These are phyloP conservation scores for Siphlonurus alternatus DNA, from an alignment of 2,888 invertebrate genomes.

Conservation along the genomic window DNA sequence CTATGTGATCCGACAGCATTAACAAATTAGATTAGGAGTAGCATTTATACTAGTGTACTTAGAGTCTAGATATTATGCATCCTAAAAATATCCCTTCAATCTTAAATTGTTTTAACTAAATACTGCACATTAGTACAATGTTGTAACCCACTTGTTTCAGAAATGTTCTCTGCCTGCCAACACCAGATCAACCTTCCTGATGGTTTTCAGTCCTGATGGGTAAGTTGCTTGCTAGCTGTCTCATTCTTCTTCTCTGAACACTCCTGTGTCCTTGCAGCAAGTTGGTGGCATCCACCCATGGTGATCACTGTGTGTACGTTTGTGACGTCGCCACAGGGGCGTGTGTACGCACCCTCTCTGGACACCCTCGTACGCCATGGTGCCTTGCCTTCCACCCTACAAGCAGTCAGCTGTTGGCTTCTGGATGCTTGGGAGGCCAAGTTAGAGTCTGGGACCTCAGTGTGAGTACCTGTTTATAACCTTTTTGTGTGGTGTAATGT, in stretches of 20 bases:
- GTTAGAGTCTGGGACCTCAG: slow-evolving; percentile 76
- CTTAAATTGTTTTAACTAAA: background rate
- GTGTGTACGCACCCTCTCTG: slow-evolving; percentile 55
- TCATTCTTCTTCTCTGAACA: slow-evolving; percentile 5
- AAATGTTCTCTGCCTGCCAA: slow-evolving; percentile 54
- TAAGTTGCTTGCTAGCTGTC: slow-evolving; percentile 26
- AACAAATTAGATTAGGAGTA: too few relatives aligned
- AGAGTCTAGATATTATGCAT: too few relatives aligned
- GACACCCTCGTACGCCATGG: slow-evolving; percentile 83
- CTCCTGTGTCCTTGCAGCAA: slow-evolving; percentile 37
- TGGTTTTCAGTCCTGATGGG: slow-evolving; percentile 81
- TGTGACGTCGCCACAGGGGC: slow-evolving; percentile 63
- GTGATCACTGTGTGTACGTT: slow-evolving; percentile 76
- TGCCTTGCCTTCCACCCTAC: slow-evolving; percentile 78
- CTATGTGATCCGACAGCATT: too few relatives aligned
- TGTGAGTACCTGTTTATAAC: slow-evolving; percentile 28
- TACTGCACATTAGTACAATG: background rate
- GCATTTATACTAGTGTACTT: too few relatives aligned
- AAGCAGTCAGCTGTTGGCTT: slow-evolving; percentile 65
- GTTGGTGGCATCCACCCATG: slow-evolving; percentile 73
- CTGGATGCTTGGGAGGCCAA: slow-evolving; percentile 77
- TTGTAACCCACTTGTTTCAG: slow-evolving; percentile 26
- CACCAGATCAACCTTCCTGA: slow-evolving; percentile 65
- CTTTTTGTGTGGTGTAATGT: too few relatives aligned
- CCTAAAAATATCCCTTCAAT: too few relatives aligned